Percentiles rank a stretch among this genome's conserved stretches.
These are phyloP conservation scores for Nerophis ophidion DNA, from an alignment of 2,113 vertebrate species.

Conservation along the genomic window DNA sequence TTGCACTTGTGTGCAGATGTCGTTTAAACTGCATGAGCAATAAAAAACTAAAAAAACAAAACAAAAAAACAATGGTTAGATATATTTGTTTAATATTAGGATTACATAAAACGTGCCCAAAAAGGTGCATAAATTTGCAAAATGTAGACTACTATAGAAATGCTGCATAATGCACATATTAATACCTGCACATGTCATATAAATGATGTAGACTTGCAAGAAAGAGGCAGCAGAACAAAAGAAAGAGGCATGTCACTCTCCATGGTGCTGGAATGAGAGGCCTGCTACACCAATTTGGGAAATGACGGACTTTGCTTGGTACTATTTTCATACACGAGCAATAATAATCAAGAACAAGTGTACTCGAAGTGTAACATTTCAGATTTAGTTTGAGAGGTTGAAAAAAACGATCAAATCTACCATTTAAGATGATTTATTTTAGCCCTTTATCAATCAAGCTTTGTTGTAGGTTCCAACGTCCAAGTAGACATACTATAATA, in stretches of 20 bases:
- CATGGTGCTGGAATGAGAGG: slow-evolving; percentile 20
- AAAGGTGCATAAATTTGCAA: neutral
- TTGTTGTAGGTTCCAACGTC: too few relatives aligned
- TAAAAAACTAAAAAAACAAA: neutral
- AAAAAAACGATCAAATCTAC: neutral
- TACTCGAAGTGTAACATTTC: neutral
- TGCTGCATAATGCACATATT: neutral
- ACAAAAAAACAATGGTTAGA: too few relatives aligned
- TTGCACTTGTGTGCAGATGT: neutral
- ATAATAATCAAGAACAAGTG: neutral
- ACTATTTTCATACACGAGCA: too few relatives aligned
- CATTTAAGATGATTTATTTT: too few relatives aligned
- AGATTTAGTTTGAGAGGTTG: neutral
- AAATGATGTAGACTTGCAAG: neutral
- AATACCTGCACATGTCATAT: neutral
- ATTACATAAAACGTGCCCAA: neutral
- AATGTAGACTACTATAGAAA: neutral
- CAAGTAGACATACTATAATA: too few relatives aligned
- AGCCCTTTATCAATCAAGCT: too few relatives aligned
- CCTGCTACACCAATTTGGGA: neutral
- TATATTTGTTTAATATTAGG: too few relatives aligned
- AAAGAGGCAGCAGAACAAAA: neutral
- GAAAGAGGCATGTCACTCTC: neutral
- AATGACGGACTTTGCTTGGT: neutral
- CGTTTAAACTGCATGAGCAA: too few relatives aligned